A percentile compares a stretch with the other conserved stretches of the same genome.
phyloP scores from a whole-genome alignment of 2,797 vertebrate genomes.

The Apogon hyalosoma region DNA sequence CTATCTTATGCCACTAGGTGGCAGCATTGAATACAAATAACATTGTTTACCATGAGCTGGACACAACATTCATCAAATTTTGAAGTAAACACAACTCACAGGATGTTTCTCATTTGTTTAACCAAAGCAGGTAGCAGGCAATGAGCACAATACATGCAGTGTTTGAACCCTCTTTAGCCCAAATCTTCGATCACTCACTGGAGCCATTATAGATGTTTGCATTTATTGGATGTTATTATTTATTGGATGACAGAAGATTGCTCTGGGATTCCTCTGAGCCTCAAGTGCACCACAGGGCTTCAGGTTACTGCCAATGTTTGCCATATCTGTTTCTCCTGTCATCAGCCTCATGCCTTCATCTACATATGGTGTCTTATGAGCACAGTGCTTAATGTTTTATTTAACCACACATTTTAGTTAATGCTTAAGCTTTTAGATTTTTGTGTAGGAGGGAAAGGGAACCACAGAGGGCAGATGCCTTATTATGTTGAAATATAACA shows the following conservation, averaged over 20 bases:
- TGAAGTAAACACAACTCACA: neutral
- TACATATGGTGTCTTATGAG: conserved; percentile 19
- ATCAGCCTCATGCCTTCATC: conserved; percentile 16
- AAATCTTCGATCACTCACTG: neutral
- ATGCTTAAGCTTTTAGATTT: conserved; percentile 1
- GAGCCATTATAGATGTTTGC: conserved; percentile 3
- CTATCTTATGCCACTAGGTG: conserved; percentile 68
- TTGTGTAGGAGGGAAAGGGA: neutral
- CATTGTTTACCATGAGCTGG: conserved; percentile 44
- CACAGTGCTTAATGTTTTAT: neutral
- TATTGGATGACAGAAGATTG: neutral
- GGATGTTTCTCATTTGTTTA: neutral
- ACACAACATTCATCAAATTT: conserved; percentile 10
- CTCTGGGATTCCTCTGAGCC: neutral
- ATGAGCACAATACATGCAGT: conserved; percentile 7
- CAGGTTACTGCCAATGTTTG: neutral
- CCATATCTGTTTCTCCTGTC: conserved; percentile 10
- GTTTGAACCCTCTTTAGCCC: conserved; percentile 1
- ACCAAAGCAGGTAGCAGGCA: conserved; percentile 16
- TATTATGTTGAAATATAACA: neutral
- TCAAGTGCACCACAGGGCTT: conserved; percentile 5
- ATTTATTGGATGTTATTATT: conserved; percentile 6
- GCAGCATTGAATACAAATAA: conserved; percentile 52
- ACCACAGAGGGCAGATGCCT: neutral
- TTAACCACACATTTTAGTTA: neutral